Percentiles rank a stretch among this genome's conserved stretches.
These are phyloP conservation scores for Sepiola atlantica DNA, from an alignment of 2,888 invertebrate species.

Conservation along the genomic window DNA sequence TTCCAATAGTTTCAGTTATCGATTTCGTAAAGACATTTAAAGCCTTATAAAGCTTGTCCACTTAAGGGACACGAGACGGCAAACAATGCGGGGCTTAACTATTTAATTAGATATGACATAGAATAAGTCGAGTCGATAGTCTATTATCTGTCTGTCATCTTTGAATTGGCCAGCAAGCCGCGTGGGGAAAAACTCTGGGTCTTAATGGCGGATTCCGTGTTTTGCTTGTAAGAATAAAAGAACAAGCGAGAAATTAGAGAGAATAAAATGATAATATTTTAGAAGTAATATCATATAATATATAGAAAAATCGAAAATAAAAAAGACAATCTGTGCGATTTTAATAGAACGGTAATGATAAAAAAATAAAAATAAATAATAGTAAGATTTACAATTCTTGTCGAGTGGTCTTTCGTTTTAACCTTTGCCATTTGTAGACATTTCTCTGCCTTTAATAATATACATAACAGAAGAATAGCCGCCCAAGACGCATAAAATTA, in stretches of 20 bases:
- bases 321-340: background rate
- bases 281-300: too few species aligned
- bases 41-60: background rate
- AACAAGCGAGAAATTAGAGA: background rate
- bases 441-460: too few species aligned
- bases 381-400: too few species aligned
- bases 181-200: background rate
- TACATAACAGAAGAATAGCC: too few species aligned
- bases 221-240: background rate
- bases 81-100: background rate
- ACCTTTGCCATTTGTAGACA: too few species aligned
- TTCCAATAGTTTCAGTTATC: background rate
- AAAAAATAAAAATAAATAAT: too few species aligned
- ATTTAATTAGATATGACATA: background rate
- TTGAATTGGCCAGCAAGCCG: background rate
- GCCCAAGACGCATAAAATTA: too few species aligned
- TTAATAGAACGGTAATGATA: background rate
- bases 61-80: background rate
- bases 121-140: background rate
- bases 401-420: too few species aligned
- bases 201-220: background rate
- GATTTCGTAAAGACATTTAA: background rate
- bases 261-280: too few species aligned
- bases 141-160: conserved; percentile 9
- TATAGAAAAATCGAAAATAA: background rate